Evolutionary conservation across 2,797 vertebrate genomes (phyloP), one percentile per base, ranked within the genome.

Genomic region (Hoplostethus atlanticus): DNA sequence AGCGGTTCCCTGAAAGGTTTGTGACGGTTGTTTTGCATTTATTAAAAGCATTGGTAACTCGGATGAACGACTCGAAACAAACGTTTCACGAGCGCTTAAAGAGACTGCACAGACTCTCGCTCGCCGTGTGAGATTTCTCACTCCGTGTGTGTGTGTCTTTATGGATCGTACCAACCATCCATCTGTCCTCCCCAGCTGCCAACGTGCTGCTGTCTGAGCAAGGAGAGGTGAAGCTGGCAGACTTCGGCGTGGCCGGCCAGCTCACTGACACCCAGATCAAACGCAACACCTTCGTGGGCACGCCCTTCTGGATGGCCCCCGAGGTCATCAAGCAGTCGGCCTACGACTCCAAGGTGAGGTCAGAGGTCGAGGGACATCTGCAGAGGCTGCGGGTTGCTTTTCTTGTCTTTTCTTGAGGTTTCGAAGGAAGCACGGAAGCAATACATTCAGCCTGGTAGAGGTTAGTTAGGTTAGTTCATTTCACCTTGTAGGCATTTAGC

Each of bases 211-310:
- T 99, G 1, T 99, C 98, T 1, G 98, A 99, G 86, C 97, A 99
- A 30, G 98, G 98, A 0, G 98, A 99, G 86, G 98, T 99, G 82
- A 99, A 99, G 87, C 91, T 99, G 84, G 98, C 97, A 0, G 98
- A 99, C 81, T 99, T 99, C 13, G 98, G 98, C 2, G 98, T 99
- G 79, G 97, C 98, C 0, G 98, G 98, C 1, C 98, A 99, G 89
- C 94, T 99, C 80, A 99, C 98, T 0, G 98, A 99, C 88, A 99
- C 98, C 0, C 98, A 99, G 93, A 99, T 99, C 92, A 99, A 99
- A 71, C 95, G 97, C 76, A 99, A 99, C 89, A 99, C 98, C 11
- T 99, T 99, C 56, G 98, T 99, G 16, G 98, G 98, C 52, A 99
- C 98, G 21, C 98, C 98, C 0, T 99, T 99, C 92, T 99, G 98